Percentiles rank a stretch among this genome's conserved stretches.
These are phyloP conservation scores for Baronia brevicornis DNA, from an alignment of 2,888 invertebrate genomes.

Conservation along the genomic window DNA sequence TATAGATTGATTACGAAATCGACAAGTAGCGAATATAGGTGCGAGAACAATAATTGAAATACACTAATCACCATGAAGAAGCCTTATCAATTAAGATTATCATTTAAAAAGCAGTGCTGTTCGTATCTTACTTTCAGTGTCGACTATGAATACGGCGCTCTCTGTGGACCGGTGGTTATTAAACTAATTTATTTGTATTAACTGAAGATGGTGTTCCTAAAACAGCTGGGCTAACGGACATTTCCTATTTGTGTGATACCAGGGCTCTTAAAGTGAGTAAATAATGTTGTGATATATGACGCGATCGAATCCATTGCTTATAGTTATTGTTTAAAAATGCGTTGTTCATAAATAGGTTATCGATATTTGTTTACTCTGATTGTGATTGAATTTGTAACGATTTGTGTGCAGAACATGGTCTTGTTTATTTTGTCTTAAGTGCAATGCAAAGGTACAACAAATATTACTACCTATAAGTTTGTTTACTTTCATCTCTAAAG, in stretches of 20 bases:
- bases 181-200: slow-evolving; percentile 17
- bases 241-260: neutral
- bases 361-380: slow-evolving; percentile 1
- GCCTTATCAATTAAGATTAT: slow-evolving; percentile 67
- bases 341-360: slow-evolving; percentile 8
- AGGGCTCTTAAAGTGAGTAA: slow-evolving; percentile 9
- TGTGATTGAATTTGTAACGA: slow-evolving; percentile 1
- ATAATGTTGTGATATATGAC: slow-evolving; percentile 5
- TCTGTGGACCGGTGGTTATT: slow-evolving; percentile 25
- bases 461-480: too few relatives aligned
- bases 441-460: slow-evolving; percentile 1
- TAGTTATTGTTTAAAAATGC: neutral
- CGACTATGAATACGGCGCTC: slow-evolving; percentile 37
- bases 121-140: slow-evolving; percentile 57
- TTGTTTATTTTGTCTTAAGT: slow-evolving; percentile 3
- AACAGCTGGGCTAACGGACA: neutral
- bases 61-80: slow-evolving; percentile 49
- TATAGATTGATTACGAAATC: slow-evolving; percentile 1
- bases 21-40: slow-evolving; percentile 10
- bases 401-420: neutral
- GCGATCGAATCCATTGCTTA: neutral
- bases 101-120: slow-evolving; percentile 58
- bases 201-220: slow-evolving; percentile 7
- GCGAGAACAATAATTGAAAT: slow-evolving; percentile 36
- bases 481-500: too few relatives aligned